A percentile compares a stretch with the other conserved stretches of the same genome.
Conservation (phyloP, 1,140 invertebrate species). For the Hycleus cichorii region DNA sequence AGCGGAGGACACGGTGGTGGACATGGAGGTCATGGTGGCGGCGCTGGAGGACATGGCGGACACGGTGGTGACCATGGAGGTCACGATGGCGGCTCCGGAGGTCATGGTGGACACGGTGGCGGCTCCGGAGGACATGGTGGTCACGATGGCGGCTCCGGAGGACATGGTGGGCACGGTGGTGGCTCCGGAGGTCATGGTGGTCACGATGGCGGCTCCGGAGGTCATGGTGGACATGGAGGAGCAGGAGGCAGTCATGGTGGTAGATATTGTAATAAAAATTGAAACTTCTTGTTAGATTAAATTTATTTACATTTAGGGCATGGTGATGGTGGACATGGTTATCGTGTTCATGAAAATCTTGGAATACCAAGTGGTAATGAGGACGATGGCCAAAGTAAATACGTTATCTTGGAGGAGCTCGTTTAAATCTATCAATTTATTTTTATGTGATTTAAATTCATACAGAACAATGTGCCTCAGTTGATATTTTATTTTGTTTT, state of each 20-base stretch:
- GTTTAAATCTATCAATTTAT: too few relatives aligned
- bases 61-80: neutral
- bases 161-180: neutral
- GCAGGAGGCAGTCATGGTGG: slow-evolving; percentile 32
- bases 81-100: neutral
- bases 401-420: too few relatives aligned
- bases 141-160: neutral
- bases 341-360: too few relatives aligned
- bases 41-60: neutral
- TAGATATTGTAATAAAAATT: too few relatives aligned
- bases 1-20: slow-evolving; percentile 4
- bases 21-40: neutral
- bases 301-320: neutral
- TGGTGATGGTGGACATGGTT: slow-evolving; percentile 1
- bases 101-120: neutral
- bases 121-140: neutral
- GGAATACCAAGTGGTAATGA: too few relatives aligned
- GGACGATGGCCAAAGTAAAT: too few relatives aligned
- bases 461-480: too few relatives aligned
- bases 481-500: too few relatives aligned
- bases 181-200: slow-evolving; percentile 7
- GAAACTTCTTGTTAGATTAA: too few relatives aligned
- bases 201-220: neutral
- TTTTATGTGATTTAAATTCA: too few relatives aligned
- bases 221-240: neutral